phyloP scores from a whole-genome alignment of 2,888 invertebrate genomes.

The Leistus spinibarbis region DNA sequence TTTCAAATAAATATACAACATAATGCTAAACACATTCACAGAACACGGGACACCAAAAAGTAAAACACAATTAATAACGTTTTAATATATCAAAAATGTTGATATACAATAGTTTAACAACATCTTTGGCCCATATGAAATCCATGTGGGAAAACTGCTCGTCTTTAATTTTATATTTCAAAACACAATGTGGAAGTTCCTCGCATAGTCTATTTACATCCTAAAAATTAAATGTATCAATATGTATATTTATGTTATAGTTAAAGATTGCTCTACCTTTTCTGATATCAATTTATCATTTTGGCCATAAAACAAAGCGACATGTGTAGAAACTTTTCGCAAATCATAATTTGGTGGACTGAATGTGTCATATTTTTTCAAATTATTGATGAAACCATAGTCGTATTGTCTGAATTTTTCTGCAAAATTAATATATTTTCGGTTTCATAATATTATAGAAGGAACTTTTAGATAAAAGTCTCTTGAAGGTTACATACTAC shows the following conservation, averaged over 20 bases:
- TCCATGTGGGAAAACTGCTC: slow-evolving; percentile 64
- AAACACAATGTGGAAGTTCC: slow-evolving; percentile 57
- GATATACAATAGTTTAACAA: slow-evolving; percentile 45
- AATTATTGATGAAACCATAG: slow-evolving; percentile 55
- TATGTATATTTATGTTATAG: background rate
- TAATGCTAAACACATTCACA: no score
- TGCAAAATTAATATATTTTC: slow-evolving; percentile 30
- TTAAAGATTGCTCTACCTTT: slow-evolving; percentile 12
- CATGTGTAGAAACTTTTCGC: slow-evolving; percentile 57
- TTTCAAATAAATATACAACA: no score
- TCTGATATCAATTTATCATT: slow-evolving; percentile 61
- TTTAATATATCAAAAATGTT: slow-evolving; percentile 36
- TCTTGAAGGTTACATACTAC: slow-evolving; percentile 36
- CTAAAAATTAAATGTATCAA: slow-evolving; percentile 11
- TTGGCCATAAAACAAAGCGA: slow-evolving; percentile 61
- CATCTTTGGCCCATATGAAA: slow-evolving; percentile 63
- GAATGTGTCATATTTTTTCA: slow-evolving; percentile 54
- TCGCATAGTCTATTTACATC: slow-evolving; percentile 58
- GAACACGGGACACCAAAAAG: no score
- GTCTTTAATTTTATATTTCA: slow-evolving; percentile 58
- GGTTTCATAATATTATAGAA: no score
- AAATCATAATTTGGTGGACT: slow-evolving; percentile 61
- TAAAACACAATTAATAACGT: slow-evolving; percentile 17
- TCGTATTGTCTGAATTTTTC: slow-evolving; percentile 58
- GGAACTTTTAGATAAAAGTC: no score